Base-by-base conservation (phyloP, 2,888 invertebrate genomes). In the Cheilosia scutellata region DNA sequence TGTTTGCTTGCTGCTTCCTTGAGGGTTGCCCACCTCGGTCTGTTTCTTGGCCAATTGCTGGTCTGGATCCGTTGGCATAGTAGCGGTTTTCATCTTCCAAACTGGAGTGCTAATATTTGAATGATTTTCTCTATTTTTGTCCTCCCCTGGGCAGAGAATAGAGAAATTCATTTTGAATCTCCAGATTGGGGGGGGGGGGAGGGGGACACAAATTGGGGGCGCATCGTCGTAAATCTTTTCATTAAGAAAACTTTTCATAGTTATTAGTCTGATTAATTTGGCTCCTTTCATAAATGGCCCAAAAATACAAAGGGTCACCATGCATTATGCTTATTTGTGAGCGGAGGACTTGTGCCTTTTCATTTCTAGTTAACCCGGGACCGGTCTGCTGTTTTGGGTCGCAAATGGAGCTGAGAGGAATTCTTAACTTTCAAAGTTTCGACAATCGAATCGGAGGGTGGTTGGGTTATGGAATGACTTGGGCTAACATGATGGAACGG, bases 191-290 rank as follows among this genome's bases (percentile, higher is more conserved):
- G 49, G 42, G 11, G 60, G 40, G 29, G 37, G 40, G 20, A 27
- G 13, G 27, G 27, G 25, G 29, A n/a, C 31, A 53, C 16, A 60
- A 65, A 90, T 89, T 90, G 89, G 88, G 88, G 89, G 89, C 89
- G 90, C 90, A 89, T 89, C 89, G 90, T 90, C 91, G 91, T 92
- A 92, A 92, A 92, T 92, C 92, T 92, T 92, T 92, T 92, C 92
- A 92, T 92, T 92, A 92, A 91, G 91, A 91, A 91, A 91, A 89
- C 91, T 91, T 92, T 91, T 90, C 90, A 90, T 90, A 91, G 91
- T 92, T 92, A 92, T 92, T 92, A 92, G 92, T 91, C 92, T 92
- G 92, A 92, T 92, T 92, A 92, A 92, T 92, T 92, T 91, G 90
- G 90, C 91, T 92, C 91, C 91, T 92, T 91, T 92, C 90, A 91